Conservation (phyloP, 2,113 vertebrate genomes). For the Peromyscus polionotus region DNA sequence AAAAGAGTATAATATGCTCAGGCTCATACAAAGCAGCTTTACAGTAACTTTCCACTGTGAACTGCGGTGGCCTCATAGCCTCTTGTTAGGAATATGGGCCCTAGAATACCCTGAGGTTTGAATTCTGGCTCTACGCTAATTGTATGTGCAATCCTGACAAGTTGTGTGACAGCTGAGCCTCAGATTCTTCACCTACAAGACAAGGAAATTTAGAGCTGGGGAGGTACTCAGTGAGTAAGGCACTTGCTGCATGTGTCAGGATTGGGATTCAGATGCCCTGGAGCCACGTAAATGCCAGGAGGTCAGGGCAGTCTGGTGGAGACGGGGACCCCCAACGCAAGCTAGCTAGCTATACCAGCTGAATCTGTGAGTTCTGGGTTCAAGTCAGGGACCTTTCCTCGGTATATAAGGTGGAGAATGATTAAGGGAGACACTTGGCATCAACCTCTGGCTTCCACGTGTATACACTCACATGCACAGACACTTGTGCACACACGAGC, state of each 20-base stretch:
- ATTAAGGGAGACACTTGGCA: neutral
- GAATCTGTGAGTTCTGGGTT: neutral
- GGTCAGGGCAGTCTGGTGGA: too few relatives aligned
- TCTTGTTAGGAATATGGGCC: neutral
- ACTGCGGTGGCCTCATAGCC: neutral
- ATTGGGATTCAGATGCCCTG: neutral
- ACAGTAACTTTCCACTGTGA: neutral
- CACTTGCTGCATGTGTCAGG: too few relatives aligned
- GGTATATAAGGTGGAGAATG: neutral
- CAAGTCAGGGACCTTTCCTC: neutral
- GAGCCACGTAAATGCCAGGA: too few relatives aligned
- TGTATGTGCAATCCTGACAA: neutral
- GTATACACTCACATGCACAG: neutral
- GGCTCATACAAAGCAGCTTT: neutral
- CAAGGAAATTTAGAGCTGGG: neutral
- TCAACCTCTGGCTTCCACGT: neutral
- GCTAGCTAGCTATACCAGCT: neutral
- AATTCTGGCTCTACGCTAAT: neutral
- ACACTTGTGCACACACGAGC: neutral
- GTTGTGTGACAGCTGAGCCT: neutral
- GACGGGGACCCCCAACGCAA: too few relatives aligned
- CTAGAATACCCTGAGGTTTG: neutral
- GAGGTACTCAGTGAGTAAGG: neutral
- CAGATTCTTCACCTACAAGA: conserved; percentile 32
- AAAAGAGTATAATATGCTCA: neutral